These are phyloP conservation scores for Misgurnus anguillicaudatus DNA, from an alignment of 2,113 vertebrate species.

Conservation along the genomic window DNA sequence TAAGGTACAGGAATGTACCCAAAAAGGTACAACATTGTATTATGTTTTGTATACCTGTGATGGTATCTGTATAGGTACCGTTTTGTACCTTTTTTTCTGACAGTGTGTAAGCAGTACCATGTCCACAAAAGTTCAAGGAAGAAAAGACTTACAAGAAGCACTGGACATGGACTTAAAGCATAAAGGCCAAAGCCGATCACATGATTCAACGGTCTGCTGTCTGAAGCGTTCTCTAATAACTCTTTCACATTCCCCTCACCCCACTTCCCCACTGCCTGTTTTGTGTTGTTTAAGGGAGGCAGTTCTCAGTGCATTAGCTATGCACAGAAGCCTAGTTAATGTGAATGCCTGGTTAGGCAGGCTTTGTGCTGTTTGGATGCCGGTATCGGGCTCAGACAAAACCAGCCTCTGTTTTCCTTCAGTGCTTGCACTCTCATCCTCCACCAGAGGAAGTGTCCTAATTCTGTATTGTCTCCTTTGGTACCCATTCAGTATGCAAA, in stretches of 20 bases:
- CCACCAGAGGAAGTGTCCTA: slow-evolving; percentile 42
- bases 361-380: slow-evolving; percentile 68
- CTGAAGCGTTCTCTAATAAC: slow-evolving; percentile 8
- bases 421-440: slow-evolving; percentile 23
- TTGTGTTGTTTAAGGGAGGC: neutral
- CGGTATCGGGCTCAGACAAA: slow-evolving; percentile 62
- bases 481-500: slow-evolving; percentile 16
- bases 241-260: slow-evolving; percentile 2
- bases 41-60: too few species aligned
- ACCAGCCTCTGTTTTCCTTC: slow-evolving; percentile 58
- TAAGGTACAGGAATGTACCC: too few species aligned
- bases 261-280: neutral
- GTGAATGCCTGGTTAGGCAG: slow-evolving; percentile 67
- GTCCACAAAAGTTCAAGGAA: neutral
- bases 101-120: too few species aligned
- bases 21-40: too few species aligned
- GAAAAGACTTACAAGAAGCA: neutral
- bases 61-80: too few species aligned
- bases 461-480: slow-evolving; percentile 36
- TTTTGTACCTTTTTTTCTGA: neutral
- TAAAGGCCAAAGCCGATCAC: neutral
- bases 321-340: slow-evolving; percentile 62
- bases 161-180: neutral
- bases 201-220: neutral
- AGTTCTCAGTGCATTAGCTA: slow-evolving; percentile 62